phyloP scores from a whole-genome alignment of 2,797 vertebrate species.

The Acanthurus tractus region DNA sequence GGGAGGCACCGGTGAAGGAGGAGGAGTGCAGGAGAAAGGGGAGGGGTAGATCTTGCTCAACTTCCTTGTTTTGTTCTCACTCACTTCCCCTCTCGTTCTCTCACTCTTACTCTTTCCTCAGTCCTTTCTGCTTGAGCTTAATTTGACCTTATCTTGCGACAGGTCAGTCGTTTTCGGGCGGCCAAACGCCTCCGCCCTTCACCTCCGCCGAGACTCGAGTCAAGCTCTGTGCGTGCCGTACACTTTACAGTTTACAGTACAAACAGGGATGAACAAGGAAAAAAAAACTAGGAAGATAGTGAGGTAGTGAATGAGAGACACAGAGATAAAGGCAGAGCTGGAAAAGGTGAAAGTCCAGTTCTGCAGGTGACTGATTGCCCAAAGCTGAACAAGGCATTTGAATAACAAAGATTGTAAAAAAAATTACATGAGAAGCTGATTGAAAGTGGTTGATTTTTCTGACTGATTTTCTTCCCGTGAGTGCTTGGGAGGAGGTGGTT shows the following conservation, averaged over 20 bases:
- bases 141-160: conserved; percentile 18
- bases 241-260: conserved; percentile 42
- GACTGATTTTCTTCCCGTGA: background rate
- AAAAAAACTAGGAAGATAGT: conserved; percentile 30
- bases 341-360: conserved; percentile 67
- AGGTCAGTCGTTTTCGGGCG: background rate
- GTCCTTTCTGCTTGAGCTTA: background rate
- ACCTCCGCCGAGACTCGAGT: background rate
- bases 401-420: conserved; percentile 31
- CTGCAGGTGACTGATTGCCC: conserved; percentile 44
- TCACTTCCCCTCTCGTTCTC: conserved; percentile 22
- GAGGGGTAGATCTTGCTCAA: conserved; percentile 48
- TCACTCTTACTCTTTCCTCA: conserved; percentile 15
- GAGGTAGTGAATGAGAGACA: conserved; percentile 44
- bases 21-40: conserved; percentile 33
- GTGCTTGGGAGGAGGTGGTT: background rate
- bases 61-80: conserved; percentile 64
- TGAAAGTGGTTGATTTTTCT: background rate
- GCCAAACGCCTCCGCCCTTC: background rate
- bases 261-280: conserved; percentile 42
- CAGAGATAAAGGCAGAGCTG: conserved; percentile 43
- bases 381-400: background rate
- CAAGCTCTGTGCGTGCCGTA: background rate
- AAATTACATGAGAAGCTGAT: conserved; percentile 11
- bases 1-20: conserved; percentile 7